These are phyloP conservation scores for Machimus rusticus DNA, from an alignment of 2,888 invertebrate species.

Conservation along the genomic window DNA sequence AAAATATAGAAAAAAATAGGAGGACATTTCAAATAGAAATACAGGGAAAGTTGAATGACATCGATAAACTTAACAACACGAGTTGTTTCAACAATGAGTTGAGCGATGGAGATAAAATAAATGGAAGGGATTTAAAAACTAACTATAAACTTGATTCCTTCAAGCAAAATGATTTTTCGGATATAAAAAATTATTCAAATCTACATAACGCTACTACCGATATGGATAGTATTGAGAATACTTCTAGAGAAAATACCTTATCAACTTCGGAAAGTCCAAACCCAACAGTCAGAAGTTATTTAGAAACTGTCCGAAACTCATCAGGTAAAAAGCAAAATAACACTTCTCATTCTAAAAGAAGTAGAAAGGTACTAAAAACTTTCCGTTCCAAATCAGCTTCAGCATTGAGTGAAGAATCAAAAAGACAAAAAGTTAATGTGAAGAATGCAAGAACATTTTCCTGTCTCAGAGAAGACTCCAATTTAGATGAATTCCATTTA, in stretches of 20 bases:
- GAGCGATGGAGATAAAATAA: not conserved
- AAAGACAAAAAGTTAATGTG: constrained; percentile 20
- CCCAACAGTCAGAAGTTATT: constrained; percentile 59
- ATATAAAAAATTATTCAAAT: not conserved
- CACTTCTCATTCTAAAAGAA: constrained; percentile 45
- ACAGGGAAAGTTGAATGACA: not conserved
- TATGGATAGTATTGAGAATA: not conserved
- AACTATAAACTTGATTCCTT: not conserved
- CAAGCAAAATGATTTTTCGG: constrained; percentile 1
- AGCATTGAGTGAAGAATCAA: not conserved
- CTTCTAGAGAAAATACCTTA: not conserved
- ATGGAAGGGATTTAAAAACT: not conserved
- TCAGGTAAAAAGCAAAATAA: constrained; percentile 58
- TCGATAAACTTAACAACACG: not conserved
- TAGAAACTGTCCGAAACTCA: constrained; percentile 56
- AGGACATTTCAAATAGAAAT: constrained; percentile 6
- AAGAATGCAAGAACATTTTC: constrained; percentile 51
- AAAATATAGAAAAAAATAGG: constrained; percentile 12
- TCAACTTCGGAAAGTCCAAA: not conserved
- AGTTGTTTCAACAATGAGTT: constrained; percentile 1
- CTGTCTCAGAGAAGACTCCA: constrained; percentile 57
- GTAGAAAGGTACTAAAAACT: constrained; percentile 34
- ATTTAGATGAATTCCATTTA: constrained; percentile 60
- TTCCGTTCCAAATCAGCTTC: constrained; percentile 48
- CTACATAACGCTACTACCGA: not conserved